phyloP scores from a whole-genome alignment of 2,888 invertebrate genomes.

The Pachymerium ferrugineum region DNA sequence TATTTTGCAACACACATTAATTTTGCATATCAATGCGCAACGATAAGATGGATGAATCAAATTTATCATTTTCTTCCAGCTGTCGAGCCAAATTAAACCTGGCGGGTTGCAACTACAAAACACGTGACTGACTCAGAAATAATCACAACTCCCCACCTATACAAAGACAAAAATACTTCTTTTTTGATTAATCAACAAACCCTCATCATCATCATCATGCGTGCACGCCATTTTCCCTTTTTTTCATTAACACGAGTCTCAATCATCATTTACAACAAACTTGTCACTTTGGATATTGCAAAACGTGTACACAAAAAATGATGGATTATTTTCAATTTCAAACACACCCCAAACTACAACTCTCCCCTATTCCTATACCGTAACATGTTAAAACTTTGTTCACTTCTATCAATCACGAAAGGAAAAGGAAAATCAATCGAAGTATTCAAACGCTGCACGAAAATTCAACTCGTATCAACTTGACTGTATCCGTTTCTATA shows the following conservation, averaged over 20 bases:
- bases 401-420: conserved; percentile 16
- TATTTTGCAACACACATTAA: conserved; percentile 23
- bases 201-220: neutral
- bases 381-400: neutral
- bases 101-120: neutral
- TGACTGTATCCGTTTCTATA: neutral
- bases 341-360: neutral
- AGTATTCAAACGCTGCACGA: neutral
- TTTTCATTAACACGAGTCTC: conserved; percentile 12
- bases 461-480: neutral
- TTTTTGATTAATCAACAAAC: conserved; percentile 11
- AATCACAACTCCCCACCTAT: no score
- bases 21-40: conserved; percentile 32
- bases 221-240: conserved; percentile 3
- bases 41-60: conserved; percentile 31
- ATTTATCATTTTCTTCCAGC: conserved; percentile 33
- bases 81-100: conserved; percentile 28
- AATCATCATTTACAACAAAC: conserved; percentile 24
- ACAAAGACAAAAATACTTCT: conserved; percentile 11
- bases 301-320: conserved; percentile 16
- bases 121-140: neutral
- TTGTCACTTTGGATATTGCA: conserved; percentile 22
- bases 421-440: neutral
- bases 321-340: conserved; percentile 25
- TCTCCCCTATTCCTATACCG: neutral